Evolutionary conservation across 2,797 vertebrate genomes (phyloP).

Genomic region (Chrysocyon brachyurus): DNA sequence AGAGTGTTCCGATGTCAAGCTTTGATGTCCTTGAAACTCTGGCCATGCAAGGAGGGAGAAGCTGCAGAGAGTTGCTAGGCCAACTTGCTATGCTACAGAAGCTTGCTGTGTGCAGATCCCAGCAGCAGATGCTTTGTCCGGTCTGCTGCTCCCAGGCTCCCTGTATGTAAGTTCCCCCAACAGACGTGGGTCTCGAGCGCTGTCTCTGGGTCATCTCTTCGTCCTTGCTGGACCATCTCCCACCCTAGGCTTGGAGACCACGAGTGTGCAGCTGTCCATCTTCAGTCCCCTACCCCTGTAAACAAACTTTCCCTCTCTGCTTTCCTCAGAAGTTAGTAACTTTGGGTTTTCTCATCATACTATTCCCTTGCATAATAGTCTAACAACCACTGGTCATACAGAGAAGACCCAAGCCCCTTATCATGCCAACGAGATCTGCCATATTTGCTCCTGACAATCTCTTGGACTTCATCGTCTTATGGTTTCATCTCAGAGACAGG

Average conservation of each 20-base stretch:
- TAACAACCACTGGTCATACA: background rate
- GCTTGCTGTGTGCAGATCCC: background rate
- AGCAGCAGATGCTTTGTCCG: background rate
- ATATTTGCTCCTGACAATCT: background rate
- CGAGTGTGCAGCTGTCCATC: background rate
- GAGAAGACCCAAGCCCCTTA: background rate
- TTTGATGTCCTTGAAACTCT: background rate
- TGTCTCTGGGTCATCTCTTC: background rate
- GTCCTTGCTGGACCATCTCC: background rate
- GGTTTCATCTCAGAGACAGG: background rate
- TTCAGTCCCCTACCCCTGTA: fast-evolving
- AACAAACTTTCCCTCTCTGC: background rate
- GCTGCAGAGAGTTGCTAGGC: background rate
- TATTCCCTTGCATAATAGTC: background rate
- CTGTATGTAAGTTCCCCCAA: background rate
- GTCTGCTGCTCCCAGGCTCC: background rate
- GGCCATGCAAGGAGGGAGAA: background rate
- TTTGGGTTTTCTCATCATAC: background rate
- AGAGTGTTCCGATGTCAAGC: background rate
- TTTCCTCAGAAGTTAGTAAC: background rate
- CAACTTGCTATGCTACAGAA: background rate
- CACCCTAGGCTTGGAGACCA: no score
- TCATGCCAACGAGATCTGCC: background rate
- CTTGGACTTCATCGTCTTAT: fast-evolving
- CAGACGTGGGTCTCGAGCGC: background rate